Evolutionary conservation across 2,888 invertebrate genomes (phyloP).

Genomic region (Sphaeridia pumilis): DNA sequence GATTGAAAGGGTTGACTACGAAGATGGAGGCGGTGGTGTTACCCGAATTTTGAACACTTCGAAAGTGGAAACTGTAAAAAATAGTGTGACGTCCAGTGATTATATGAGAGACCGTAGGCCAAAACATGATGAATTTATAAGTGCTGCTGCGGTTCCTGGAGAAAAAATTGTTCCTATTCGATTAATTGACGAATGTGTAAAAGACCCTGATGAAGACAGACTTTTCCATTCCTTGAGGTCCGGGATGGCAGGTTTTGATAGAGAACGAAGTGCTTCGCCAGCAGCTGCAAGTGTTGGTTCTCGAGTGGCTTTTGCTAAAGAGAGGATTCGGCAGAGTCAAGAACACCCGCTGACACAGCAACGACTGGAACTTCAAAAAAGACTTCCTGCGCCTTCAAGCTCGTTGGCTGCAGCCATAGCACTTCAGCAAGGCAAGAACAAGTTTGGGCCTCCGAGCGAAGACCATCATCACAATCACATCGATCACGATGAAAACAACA

Average conservation of each 20-base stretch:
- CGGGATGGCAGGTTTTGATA: too few relatives aligned
- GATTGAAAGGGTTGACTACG: constrained; percentile 12
- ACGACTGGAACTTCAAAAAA: constrained; percentile 39
- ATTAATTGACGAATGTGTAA: neutral
- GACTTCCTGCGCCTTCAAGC: constrained; percentile 33
- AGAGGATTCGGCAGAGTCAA: constrained; percentile 50
- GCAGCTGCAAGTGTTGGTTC: constrained; percentile 39
- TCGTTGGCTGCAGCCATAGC: constrained; percentile 34
- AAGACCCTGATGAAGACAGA: constrained; percentile 69
- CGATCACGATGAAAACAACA: neutral
- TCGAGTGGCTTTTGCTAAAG: constrained; percentile 54
- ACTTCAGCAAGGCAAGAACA: constrained; percentile 32
- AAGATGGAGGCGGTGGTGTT: neutral
- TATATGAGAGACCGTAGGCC: too few relatives aligned
- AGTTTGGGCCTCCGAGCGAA: constrained; percentile 23
- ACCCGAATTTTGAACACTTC: constrained; percentile 10
- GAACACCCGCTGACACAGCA: constrained; percentile 42
- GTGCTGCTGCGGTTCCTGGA: too few relatives aligned
- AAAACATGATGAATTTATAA: neutral
- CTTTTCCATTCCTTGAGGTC: constrained; percentile 66
- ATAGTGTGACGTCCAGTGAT: constrained; percentile 10
- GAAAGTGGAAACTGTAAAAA: constrained; percentile 7
- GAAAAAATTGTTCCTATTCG: neutral
- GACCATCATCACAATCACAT: constrained; percentile 6
- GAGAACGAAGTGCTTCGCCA: constrained; percentile 6